These are phyloP conservation scores for Mareca strepera DNA, from an alignment of 2,797 vertebrate species.

Conservation along the genomic window DNA sequence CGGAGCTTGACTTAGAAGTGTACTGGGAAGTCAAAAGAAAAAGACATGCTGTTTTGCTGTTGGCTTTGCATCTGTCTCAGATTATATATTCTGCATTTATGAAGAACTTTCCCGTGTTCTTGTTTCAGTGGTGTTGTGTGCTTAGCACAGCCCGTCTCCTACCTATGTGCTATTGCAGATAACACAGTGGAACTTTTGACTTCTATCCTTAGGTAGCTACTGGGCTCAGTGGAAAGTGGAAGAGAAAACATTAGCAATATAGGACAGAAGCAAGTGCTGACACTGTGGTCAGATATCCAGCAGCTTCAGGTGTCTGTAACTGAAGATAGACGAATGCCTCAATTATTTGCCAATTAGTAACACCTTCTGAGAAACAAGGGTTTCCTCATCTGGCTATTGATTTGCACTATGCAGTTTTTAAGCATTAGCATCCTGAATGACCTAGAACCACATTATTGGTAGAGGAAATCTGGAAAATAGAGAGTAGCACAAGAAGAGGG, in stretches of 20 bases:
- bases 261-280: neutral
- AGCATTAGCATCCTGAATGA: neutral
- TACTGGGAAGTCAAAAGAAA: neutral
- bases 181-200: neutral
- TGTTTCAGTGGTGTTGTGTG: constrained; percentile 27
- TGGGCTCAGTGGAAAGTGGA: neutral
- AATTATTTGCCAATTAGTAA: neutral
- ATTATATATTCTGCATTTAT: neutral
- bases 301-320: neutral
- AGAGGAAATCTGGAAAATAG: neutral
- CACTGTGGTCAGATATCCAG: neutral
- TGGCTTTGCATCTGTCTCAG: neutral
- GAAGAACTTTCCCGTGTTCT: constrained; percentile 37
- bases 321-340: neutral
- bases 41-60: neutral
- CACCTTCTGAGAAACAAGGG: neutral
- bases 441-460: neutral
- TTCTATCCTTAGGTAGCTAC: neutral
- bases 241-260: neutral
- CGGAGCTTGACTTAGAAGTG: neutral
- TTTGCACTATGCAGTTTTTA: neutral
- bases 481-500: neutral
- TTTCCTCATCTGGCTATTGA: neutral
- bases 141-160: neutral
- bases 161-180: neutral